These are phyloP conservation scores for Rhynchotus rufescens DNA, from an alignment of 2,797 vertebrate species.

Conservation along the genomic window DNA sequence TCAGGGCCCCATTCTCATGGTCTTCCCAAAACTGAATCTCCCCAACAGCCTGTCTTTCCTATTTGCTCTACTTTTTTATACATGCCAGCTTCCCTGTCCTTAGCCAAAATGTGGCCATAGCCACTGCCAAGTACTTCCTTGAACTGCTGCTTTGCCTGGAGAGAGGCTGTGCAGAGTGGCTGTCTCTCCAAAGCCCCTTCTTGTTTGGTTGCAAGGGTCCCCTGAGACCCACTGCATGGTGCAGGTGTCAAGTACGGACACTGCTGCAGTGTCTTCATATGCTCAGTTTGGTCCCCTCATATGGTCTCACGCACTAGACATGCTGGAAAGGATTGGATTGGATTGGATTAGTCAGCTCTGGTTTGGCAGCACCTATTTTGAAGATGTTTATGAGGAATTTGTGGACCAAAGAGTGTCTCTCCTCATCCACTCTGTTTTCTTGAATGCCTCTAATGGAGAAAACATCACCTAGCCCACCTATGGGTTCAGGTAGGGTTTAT, in stretches of 20 bases:
- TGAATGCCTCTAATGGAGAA: not conserved
- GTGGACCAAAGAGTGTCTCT: not conserved
- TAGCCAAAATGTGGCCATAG: not conserved
- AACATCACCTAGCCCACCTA: not conserved
- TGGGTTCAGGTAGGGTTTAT: not conserved
- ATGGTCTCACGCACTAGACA: not conserved
- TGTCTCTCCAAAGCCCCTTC: not conserved
- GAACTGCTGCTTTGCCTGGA: not conserved
- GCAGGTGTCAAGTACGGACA: not conserved
- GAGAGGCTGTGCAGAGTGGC: not conserved
- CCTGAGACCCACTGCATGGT: not conserved
- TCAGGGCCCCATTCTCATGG: not conserved
- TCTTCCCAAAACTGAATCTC: not conserved
- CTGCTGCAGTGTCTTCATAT: not conserved
- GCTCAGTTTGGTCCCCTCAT: not conserved
- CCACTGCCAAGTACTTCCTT: not conserved
- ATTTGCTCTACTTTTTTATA: not conserved
- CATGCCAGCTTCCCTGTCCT: not conserved
- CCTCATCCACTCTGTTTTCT: not conserved
- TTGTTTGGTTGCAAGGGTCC: not conserved
- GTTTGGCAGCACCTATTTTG: not conserved
- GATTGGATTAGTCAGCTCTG: not conserved
- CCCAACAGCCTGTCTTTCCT: not conserved
- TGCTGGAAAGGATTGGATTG: not conserved
- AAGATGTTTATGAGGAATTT: not conserved